Evolutionary conservation across 1,140 invertebrate genomes (phyloP).

Genomic region (Sitophilus oryzae): DNA sequence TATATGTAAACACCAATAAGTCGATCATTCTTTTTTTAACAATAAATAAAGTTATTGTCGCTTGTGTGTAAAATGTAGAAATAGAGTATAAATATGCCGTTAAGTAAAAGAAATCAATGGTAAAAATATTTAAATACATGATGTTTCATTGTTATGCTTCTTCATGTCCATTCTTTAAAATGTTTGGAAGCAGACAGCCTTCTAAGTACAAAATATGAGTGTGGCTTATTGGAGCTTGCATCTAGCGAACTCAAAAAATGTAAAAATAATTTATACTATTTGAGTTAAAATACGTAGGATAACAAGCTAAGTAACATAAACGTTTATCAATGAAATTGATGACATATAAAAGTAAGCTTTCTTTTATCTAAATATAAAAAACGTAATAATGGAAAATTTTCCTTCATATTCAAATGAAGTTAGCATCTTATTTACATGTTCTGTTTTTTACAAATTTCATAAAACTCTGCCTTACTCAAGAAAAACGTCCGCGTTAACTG

Average conservation of each 20-base stretch:
- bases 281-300: constrained; percentile 13
- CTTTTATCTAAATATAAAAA: constrained; percentile 20
- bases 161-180: too few species aligned
- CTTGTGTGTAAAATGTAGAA: too few species aligned
- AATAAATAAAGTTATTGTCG: not conserved
- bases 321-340: constrained; percentile 18
- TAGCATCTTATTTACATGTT: constrained; percentile 16
- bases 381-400: constrained; percentile 22
- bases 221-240: constrained; percentile 1
- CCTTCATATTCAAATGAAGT: constrained; percentile 12
- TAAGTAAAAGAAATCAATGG: too few species aligned
- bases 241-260: not conserved
- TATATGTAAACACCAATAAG: constrained; percentile 12
- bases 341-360: constrained; percentile 17
- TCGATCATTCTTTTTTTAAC: constrained; percentile 13
- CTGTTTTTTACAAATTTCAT: constrained; percentile 6
- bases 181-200: not conserved
- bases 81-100: too few species aligned
- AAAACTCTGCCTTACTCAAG: constrained; percentile 26
- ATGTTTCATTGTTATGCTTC: too few species aligned
- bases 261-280: constrained; percentile 4
- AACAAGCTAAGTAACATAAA: constrained; percentile 22
- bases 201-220: constrained; percentile 2
- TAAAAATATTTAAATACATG: too few species aligned
- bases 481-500: constrained; percentile 5